Percentiles rank a stretch among this genome's conserved stretches.
These are phyloP conservation scores for Beris morrisii DNA, from an alignment of 2,888 invertebrate genomes.

Conservation along the genomic window DNA sequence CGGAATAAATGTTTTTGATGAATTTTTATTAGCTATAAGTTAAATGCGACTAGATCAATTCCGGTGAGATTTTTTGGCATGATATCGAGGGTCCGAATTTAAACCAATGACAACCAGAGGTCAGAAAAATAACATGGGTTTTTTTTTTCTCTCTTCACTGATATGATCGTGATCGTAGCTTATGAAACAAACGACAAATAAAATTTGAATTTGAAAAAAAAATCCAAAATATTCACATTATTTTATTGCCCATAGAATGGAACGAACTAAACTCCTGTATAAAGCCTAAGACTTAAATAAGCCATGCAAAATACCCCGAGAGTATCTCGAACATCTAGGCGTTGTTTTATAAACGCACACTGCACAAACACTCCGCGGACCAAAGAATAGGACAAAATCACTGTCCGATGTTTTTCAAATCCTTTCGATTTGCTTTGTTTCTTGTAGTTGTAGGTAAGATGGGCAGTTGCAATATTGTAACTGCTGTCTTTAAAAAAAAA, in stretches of 20 bases:
- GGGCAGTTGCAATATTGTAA: constrained; percentile 3
- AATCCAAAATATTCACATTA: no score
- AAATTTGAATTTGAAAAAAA: no score
- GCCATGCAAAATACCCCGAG: no score
- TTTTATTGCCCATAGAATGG: no score
- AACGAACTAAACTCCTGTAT: no score
- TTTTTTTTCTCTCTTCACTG: no score
- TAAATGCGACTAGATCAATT: constrained; percentile 19
- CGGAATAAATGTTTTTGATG: constrained; percentile 29
- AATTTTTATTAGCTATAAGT: constrained; percentile 15
- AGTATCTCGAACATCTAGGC: no score
- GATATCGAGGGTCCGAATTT: constrained; percentile 6
- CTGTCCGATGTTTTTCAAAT: constrained; percentile 13
- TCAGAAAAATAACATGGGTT: neutral
- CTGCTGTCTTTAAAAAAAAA: constrained; percentile 10
- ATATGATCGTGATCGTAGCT: no score
- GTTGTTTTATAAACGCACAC: no score
- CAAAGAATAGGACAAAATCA: constrained; percentile 7
- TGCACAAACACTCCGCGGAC: no score
- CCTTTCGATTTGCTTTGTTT: constrained; percentile 16
- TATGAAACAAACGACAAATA: no score
- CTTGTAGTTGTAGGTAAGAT: neutral
- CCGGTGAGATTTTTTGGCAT: constrained; percentile 4
- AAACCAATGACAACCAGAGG: constrained; percentile 21
- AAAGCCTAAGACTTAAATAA: no score